Percentiles rank a stretch among this genome's conserved stretches.
These are phyloP conservation scores for Lasioglossum malachurum DNA, from an alignment of 2,888 invertebrate genomes.

Conservation along the genomic window DNA sequence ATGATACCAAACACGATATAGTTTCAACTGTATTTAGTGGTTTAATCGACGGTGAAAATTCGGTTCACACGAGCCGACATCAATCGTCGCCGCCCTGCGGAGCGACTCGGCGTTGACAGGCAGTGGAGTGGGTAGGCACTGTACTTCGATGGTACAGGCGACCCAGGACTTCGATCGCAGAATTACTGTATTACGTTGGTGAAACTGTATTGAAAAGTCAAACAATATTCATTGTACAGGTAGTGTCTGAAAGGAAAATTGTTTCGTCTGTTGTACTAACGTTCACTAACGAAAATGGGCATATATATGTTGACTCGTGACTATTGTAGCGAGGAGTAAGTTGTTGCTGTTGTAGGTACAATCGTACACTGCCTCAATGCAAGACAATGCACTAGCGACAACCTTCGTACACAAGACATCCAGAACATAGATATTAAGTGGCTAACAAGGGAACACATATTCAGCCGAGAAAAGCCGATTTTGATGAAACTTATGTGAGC, in stretches of 20 bases:
- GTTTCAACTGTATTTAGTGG: too few relatives aligned
- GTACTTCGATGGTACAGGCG: too few relatives aligned
- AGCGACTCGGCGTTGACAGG: too few relatives aligned
- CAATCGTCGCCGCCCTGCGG: too few relatives aligned
- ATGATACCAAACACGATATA: too few relatives aligned
- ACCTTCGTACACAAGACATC: constrained; percentile 51
- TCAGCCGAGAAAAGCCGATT: too few relatives aligned
- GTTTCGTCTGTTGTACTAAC: constrained; percentile 29
- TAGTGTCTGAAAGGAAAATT: constrained; percentile 18
- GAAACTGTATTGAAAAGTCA: constrained; percentile 29
- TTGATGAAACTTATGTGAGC: too few relatives aligned
- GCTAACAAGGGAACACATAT: too few relatives aligned
- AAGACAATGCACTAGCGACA: constrained; percentile 67
- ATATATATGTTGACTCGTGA: constrained; percentile 25
- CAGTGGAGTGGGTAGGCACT: too few relatives aligned
- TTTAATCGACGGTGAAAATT: too few relatives aligned
- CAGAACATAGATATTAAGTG: constrained; percentile 50
- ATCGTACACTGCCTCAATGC: constrained; percentile 56
- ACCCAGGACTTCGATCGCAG: too few relatives aligned
- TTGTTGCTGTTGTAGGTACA: constrained; percentile 1
- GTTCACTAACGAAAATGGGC: constrained; percentile 14
- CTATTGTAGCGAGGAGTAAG: background rate
- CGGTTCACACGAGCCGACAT: too few relatives aligned
- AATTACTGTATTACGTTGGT: constrained; percentile 9
- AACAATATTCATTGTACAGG: constrained; percentile 47